Conservation (phyloP, 23 tunicate species). For the Phallusia fumigata region DNA sequence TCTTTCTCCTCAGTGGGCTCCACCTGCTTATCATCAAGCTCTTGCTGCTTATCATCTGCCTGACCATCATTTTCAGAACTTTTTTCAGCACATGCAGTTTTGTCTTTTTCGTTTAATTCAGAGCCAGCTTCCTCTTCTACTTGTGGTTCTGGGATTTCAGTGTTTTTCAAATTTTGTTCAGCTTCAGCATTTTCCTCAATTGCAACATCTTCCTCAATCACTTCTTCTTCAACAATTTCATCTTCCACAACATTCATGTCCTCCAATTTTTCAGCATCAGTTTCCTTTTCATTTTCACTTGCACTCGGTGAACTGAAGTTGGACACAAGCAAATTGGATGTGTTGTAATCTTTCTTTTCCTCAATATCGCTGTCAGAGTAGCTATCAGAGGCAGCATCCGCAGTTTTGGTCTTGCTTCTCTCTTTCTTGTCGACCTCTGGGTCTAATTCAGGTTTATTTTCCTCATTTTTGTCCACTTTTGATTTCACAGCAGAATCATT, state of each 20-base stretch:
- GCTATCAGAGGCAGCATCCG: background rate
- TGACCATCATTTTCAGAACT: background rate
- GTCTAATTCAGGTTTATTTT: background rate
- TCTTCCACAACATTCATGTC: conserved; percentile 15
- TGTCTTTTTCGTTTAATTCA: background rate
- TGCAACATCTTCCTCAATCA: background rate
- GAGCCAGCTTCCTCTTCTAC: background rate
- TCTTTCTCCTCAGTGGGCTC: background rate
- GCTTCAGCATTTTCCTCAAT: background rate
- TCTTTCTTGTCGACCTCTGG: background rate
- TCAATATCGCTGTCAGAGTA: conserved; percentile 18
- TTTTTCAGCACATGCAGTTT: background rate
- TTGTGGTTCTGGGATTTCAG: background rate
- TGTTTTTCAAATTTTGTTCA: background rate
- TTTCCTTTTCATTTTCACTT: conserved; percentile 28
- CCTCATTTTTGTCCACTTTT: background rate
- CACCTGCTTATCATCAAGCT: background rate
- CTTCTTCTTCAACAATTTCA: conserved; percentile 16
- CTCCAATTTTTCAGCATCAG: background rate
- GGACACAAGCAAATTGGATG: conserved; percentile 13
- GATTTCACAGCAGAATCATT: background rate
- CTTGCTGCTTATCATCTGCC: background rate
- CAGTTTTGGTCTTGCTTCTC: background rate
- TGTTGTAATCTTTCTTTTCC: background rate
- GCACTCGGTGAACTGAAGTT: conserved; percentile 30